Evolutionary conservation across 2,113 vertebrate species (phyloP).

Genomic region (Parus major): DNA sequence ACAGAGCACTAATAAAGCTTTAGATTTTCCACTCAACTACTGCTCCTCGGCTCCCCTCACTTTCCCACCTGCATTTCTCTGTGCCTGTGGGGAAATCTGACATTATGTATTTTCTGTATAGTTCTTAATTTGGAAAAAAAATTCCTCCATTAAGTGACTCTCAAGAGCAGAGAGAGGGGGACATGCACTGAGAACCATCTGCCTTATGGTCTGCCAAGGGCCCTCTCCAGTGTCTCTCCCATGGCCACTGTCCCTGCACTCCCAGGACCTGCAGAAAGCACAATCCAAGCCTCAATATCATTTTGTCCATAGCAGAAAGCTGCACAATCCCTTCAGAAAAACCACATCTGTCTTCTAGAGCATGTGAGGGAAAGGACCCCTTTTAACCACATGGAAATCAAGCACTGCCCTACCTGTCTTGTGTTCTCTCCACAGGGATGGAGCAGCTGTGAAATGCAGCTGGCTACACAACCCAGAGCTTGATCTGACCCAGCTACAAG

Average conservation of each 20-base stretch:
- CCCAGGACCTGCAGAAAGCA: not conserved
- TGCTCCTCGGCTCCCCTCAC: not conserved
- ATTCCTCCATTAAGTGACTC: not conserved
- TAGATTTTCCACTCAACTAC: not conserved
- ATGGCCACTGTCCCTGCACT: not conserved
- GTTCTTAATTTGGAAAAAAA: not conserved
- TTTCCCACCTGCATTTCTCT: not conserved
- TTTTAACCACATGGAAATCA: not conserved
- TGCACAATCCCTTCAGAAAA: not conserved
- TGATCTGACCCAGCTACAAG: not conserved
- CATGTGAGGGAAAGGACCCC: not conserved
- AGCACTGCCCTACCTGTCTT: not conserved
- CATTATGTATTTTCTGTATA: not conserved
- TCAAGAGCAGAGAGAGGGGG: not conserved
- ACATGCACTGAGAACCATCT: not conserved
- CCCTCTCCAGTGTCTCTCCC: not conserved
- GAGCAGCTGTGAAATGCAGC: not conserved
- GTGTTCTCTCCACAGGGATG: not conserved
- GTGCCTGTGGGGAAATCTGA: not conserved
- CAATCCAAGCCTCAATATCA: not conserved
- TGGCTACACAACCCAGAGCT: not conserved
- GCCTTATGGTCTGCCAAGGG: not conserved
- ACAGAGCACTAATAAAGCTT: not conserved
- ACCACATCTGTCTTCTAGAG: not conserved
- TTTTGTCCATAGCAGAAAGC: not conserved